Evolutionary conservation across 2,113 vertebrate genomes (phyloP).

Genomic region (Indicator maculatus): DNA sequence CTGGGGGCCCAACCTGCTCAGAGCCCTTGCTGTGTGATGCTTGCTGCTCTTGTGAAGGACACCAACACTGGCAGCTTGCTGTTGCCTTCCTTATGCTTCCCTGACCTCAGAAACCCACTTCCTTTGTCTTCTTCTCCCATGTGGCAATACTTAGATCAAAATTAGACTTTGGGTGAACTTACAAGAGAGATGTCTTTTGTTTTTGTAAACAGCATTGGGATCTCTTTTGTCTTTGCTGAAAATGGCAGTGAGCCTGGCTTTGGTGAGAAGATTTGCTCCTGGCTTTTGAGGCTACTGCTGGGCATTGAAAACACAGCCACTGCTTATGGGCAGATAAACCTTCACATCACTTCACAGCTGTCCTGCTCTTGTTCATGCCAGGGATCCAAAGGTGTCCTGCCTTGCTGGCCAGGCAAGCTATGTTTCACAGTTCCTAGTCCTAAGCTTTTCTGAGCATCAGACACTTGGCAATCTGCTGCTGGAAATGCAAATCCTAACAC

Average conservation of each 20-base stretch:
- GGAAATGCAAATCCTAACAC: fast-evolving
- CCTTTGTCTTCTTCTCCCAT: neutral
- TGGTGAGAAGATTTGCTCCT: neutral
- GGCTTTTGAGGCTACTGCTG: neutral
- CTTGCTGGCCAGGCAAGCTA: neutral
- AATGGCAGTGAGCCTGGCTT: neutral
- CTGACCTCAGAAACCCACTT: neutral
- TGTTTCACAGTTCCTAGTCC: neutral
- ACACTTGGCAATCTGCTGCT: too few relatives aligned
- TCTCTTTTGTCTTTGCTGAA: neutral
- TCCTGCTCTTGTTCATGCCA: neutral
- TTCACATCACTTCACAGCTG: neutral
- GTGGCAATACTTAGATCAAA: neutral
- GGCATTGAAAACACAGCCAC: fast-evolving
- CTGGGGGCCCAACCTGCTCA: neutral
- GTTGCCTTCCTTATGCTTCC: neutral
- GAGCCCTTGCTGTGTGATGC: neutral
- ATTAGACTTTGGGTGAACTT: neutral
- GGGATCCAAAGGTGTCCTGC: neutral
- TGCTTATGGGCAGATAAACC: neutral
- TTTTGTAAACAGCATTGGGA: neutral
- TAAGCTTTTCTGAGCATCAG: neutral
- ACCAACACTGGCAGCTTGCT: neutral
- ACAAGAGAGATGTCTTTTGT: neutral
- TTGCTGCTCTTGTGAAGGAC: neutral